phyloP scores from a whole-genome alignment of 2,888 invertebrate genomes.

The Rotaria socialis region DNA sequence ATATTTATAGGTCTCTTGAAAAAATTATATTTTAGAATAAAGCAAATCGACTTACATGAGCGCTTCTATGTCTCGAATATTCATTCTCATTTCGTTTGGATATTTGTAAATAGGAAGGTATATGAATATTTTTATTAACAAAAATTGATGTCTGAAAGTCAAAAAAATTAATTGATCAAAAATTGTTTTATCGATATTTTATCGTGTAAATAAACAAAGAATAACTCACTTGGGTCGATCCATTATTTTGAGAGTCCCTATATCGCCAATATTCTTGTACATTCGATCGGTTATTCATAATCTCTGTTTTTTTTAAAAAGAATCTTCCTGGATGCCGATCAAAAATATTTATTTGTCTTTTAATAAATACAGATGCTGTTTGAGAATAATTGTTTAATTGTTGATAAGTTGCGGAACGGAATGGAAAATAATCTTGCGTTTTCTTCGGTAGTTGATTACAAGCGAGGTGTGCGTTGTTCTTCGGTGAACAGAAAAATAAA shows the following conservation, averaged over 20 bases:
- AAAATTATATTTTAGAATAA: not conserved
- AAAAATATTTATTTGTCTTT: not conserved
- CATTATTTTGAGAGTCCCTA: not conserved
- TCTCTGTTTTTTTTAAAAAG: not conserved
- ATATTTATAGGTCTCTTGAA: not conserved
- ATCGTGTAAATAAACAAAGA: no score
- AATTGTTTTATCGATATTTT: no score
- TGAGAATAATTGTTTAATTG: not conserved
- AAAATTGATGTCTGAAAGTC: not conserved
- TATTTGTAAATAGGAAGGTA: not conserved
- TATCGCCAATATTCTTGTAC: slow-evolving; percentile 18
- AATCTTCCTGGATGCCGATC: not conserved
- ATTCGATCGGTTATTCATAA: not conserved
- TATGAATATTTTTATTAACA: not conserved
- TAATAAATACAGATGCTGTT: not conserved
- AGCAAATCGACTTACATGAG: not conserved
- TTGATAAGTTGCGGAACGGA: not conserved
- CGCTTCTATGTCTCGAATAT: slow-evolving; percentile 3
- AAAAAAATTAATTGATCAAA: no score
- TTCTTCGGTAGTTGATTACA: not conserved
- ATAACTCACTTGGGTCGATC: not conserved
- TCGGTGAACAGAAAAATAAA: not conserved
- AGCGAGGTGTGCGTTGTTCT: not conserved
- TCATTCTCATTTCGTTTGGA: not conserved
- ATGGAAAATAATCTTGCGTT: not conserved